Evolutionary conservation across 2,797 vertebrate species (phyloP).

Genomic region (Tinamus major): DNA sequence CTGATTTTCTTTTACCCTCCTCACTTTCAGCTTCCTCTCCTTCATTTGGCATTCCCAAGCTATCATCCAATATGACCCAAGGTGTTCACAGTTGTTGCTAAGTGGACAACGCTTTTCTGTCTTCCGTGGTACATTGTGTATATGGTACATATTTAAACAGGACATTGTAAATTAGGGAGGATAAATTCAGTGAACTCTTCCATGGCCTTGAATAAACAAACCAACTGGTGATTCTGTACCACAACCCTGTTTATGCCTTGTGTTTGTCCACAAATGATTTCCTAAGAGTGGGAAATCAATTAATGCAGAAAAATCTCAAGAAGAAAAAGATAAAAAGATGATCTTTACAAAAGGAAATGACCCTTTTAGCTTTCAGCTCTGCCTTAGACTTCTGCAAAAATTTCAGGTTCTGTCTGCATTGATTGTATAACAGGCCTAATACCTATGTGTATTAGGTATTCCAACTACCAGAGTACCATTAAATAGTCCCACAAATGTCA

Average conservation of each 20-base stretch:
- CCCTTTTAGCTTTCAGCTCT: neutral
- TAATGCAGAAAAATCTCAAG: neutral
- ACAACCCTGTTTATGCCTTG: fast-evolving
- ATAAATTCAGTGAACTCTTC: neutral
- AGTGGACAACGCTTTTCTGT: neutral
- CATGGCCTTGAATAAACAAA: neutral
- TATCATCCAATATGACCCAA: neutral
- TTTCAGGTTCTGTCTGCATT: neutral
- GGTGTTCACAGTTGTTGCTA: neutral
- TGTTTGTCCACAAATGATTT: neutral
- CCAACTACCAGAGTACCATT: neutral
- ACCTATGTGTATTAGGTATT: neutral
- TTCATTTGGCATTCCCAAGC: neutral
- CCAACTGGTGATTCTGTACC: fast-evolving
- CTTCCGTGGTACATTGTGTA: neutral
- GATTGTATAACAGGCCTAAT: neutral
- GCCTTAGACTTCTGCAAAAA: neutral
- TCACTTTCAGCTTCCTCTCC: neutral
- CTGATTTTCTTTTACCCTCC: neutral
- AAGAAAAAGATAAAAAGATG: neutral
- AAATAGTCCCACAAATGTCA: neutral
- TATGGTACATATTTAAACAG: neutral
- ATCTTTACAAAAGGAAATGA: neutral
- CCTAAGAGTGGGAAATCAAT: neutral
- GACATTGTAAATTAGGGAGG: neutral